Evolutionary conservation across 2,888 invertebrate genomes (phyloP).

Genomic region (Spilosoma lubricipeda): DNA sequence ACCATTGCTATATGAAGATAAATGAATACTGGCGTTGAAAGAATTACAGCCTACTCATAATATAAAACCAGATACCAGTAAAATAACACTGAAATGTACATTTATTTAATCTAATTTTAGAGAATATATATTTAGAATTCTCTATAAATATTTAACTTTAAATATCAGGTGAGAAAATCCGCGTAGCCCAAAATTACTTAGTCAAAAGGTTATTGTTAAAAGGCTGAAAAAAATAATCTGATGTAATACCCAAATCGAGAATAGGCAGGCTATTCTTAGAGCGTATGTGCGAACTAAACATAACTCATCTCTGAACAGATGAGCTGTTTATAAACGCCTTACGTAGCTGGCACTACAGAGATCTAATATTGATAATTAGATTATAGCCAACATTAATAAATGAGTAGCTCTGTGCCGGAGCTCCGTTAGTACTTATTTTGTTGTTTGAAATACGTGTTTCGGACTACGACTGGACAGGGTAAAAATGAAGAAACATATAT

Average conservation of each 20-base stretch:
- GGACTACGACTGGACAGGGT: neutral
- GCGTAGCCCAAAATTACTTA: slow-evolving; percentile 1
- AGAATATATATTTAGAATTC: too few species aligned
- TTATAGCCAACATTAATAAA: slow-evolving; percentile 16
- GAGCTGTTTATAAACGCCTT: slow-evolving; percentile 9
- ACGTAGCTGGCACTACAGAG: slow-evolving; percentile 2
- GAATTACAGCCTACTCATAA: neutral
- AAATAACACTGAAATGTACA: neutral
- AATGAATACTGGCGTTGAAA: neutral
- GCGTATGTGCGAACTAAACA: neutral
- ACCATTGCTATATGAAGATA: neutral
- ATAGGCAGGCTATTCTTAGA: slow-evolving; percentile 7
- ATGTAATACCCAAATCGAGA: slow-evolving; percentile 9
- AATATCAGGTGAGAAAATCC: slow-evolving; percentile 8
- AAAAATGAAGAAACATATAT: neutral
- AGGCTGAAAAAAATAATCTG: neutral
- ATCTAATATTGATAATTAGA: slow-evolving; percentile 22
- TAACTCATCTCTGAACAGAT: slow-evolving; percentile 3
- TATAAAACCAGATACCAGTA: neutral
- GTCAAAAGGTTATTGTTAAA: slow-evolving; percentile 15
- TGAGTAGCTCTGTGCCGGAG: slow-evolving; percentile 9
- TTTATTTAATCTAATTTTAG: neutral
- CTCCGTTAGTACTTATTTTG: neutral
- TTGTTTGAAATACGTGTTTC: neutral
- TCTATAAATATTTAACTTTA: slow-evolving; percentile 3